These are phyloP conservation scores for Cydia splendana DNA, from an alignment of 1,140 invertebrate species.

Conservation along the genomic window DNA sequence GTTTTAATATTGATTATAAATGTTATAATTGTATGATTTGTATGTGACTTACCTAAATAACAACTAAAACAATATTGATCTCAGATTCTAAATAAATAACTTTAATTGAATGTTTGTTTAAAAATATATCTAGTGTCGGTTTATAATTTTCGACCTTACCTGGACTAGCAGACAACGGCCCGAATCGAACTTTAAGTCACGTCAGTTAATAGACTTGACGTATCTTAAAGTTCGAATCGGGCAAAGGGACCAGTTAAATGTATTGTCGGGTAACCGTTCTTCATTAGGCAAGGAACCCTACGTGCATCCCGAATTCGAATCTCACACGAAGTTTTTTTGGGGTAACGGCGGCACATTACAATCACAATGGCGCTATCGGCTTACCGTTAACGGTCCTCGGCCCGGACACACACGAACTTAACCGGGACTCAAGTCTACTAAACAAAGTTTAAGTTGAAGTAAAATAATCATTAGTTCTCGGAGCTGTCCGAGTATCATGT, in stretches of 20 bases:
- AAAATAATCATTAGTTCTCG: not conserved
- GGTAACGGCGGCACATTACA: slow-evolving; percentile 72
- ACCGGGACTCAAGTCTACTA: slow-evolving; percentile 36
- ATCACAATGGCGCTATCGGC: slow-evolving; percentile 73
- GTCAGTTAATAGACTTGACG: no score
- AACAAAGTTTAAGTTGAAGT: slow-evolving; percentile 31
- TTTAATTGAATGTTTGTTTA: not conserved
- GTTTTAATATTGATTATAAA: no score
- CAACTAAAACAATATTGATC: no score
- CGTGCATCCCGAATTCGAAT: slow-evolving; percentile 49
- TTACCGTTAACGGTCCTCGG: slow-evolving; percentile 71
- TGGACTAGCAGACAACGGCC: no score
- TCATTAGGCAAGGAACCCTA: slow-evolving; percentile 33
- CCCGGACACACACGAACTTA: slow-evolving; percentile 35
- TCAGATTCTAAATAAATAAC: no score
- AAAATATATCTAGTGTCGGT: not conserved
- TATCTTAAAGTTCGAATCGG: no score
- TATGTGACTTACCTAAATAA: no score
- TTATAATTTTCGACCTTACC: not conserved
- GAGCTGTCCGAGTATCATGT: no score
- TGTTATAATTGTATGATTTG: no score
- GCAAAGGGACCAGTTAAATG: not conserved
- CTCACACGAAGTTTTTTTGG: slow-evolving; percentile 53
- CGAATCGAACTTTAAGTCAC: no score
- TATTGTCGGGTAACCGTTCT: not conserved